Conservation (phyloP, 2,113 vertebrate genomes). For the Bos indicus region DNA sequence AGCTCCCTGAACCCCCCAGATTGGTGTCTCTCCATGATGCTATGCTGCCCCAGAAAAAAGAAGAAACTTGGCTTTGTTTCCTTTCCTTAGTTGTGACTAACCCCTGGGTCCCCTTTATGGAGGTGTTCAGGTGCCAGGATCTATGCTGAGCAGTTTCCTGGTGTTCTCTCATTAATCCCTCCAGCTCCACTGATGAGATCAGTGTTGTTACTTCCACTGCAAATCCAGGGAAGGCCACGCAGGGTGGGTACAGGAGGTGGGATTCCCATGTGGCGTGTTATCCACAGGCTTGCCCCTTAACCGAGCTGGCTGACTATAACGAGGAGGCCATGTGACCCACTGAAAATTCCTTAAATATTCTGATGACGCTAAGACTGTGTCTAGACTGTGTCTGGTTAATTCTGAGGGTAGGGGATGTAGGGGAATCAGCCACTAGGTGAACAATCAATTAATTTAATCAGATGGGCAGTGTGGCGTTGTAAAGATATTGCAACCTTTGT, state of each 20-base stretch:
- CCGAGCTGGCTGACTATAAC: background rate
- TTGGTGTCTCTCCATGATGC: background rate
- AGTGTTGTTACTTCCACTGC: background rate
- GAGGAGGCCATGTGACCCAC: background rate
- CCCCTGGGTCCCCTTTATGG: background rate
- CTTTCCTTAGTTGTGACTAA: background rate
- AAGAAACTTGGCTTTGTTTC: background rate
- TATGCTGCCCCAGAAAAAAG: background rate
- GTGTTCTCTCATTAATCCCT: background rate
- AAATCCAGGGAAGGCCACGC: accelerated
- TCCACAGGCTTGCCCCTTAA: background rate
- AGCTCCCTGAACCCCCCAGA: background rate
- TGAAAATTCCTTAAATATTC: background rate
- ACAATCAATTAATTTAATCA: background rate
- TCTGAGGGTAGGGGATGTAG: background rate
- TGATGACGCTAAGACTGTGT: background rate
- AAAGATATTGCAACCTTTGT: background rate
- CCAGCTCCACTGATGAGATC: background rate
- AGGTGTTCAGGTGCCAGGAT: background rate
- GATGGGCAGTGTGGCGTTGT: background rate
- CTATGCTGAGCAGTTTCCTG: background rate
- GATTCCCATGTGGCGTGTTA: background rate
- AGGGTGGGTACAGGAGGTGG: background rate
- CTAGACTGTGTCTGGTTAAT: background rate
- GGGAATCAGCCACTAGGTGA: background rate